Conservation (phyloP, 2,797 vertebrate species). For the Paedocypris micromegethes region DNA sequence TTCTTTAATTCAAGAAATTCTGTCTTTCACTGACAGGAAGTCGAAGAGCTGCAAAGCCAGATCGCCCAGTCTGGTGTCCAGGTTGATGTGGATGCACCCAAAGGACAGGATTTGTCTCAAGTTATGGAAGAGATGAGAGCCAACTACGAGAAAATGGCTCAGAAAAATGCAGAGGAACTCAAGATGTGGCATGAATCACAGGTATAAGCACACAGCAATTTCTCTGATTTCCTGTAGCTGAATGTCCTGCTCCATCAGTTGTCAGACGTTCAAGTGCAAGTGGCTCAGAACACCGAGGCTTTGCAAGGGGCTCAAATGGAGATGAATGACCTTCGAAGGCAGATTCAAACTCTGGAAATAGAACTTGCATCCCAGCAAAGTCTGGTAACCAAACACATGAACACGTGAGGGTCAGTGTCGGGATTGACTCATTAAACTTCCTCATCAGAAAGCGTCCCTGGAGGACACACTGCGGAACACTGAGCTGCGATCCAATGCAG, state of each 20-base stretch:
- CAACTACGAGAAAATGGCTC: conserved; percentile 79
- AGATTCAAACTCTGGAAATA: conserved; percentile 80
- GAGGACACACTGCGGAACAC: conserved; percentile 77
- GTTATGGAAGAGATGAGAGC: conserved; percentile 80
- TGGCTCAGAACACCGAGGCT: conserved; percentile 79
- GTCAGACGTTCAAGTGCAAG: conserved; percentile 73
- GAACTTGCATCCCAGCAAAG: conserved; percentile 77
- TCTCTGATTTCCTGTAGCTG: background rate
- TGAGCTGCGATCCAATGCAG: conserved; percentile 69
- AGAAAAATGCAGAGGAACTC: conserved; percentile 82
- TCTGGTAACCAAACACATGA: conserved; percentile 53
- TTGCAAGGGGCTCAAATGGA: conserved; percentile 70
- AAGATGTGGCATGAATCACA: conserved; percentile 80
- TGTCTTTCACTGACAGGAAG: conserved; percentile 66
- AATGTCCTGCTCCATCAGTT: conserved; percentile 61
- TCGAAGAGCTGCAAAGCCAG: conserved; percentile 76
- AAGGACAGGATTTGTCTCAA: conserved; percentile 81
- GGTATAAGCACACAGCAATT: conserved; percentile 51
- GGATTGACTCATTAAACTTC: background rate
- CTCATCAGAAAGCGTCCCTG: conserved; percentile 73
- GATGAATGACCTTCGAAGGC: conserved; percentile 69
- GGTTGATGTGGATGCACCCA: conserved; percentile 86
- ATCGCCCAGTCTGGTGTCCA: conserved; percentile 79
- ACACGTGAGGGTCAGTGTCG: background rate
- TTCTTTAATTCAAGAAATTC: background rate